These are phyloP conservation scores for Hypomecis punctinalis DNA, from an alignment of 2,888 invertebrate species.

Conservation along the genomic window DNA sequence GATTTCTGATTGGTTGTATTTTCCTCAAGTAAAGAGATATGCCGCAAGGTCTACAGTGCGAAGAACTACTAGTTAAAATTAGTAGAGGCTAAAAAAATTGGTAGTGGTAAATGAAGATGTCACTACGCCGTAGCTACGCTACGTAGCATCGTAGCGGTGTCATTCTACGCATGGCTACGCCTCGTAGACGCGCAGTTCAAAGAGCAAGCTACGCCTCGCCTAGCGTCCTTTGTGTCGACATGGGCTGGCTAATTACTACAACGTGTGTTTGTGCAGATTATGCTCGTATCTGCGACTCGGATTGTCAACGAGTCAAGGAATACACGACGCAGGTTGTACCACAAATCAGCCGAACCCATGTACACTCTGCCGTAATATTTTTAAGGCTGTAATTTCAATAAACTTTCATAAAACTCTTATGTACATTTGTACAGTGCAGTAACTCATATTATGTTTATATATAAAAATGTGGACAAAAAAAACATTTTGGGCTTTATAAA, in stretches of 20 bases:
- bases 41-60: no score
- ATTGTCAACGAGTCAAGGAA: conserved; percentile 40
- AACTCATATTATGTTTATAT: no score
- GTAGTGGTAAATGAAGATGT: conserved; percentile 26
- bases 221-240: conserved; percentile 55
- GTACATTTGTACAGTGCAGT: no score
- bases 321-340: neutral
- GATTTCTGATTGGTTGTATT: no score
- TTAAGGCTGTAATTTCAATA: neutral
- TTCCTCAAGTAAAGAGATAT: no score
- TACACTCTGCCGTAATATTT: neutral
- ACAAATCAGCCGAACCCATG: neutral
- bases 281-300: conserved; percentile 46
- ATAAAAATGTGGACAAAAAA: no score
- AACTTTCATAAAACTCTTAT: neutral
- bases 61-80: no score
- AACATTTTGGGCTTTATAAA: no score
- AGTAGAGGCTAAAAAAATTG: no score
- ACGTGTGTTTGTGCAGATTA: conserved; percentile 58
- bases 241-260: conserved; percentile 66
- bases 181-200: conserved; percentile 43
- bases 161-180: conserved; percentile 51
- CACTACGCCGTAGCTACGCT: conserved; percentile 32
- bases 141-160: conserved; percentile 34
- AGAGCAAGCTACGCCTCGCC: conserved; percentile 45